phyloP scores from a whole-genome alignment of 1,140 invertebrate genomes.

The Achatina immaculata region DNA sequence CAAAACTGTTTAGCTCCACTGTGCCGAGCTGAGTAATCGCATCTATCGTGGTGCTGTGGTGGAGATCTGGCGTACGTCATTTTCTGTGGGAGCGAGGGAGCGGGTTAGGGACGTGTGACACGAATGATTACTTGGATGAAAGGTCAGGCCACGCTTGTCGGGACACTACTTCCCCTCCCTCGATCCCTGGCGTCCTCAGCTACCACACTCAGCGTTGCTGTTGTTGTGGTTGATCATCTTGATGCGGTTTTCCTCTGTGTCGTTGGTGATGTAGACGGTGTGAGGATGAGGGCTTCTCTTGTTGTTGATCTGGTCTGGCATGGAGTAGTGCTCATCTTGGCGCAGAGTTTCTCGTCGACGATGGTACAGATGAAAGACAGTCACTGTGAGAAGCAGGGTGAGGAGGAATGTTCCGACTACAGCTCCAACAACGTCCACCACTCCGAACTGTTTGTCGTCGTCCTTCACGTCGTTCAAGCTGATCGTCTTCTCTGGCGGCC shows the following conservation, averaged over 20 bases:
- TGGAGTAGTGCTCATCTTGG: constrained; percentile 43
- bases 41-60: no score
- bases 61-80: no score
- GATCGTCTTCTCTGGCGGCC: background rate
- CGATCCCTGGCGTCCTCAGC: no score
- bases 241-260: constrained; percentile 43
- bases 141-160: no score
- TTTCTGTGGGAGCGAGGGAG: no score
- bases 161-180: no score
- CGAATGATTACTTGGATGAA: no score
- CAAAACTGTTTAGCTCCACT: no score
- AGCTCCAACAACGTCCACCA: constrained; percentile 65
- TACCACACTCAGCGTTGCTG: no score
- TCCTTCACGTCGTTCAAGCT: background rate
- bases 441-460: constrained; percentile 49
- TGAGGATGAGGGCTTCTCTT: constrained; percentile 22
- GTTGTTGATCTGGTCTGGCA: constrained; percentile 40
- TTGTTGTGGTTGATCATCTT: constrained; percentile 44
- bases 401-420: constrained; percentile 68
- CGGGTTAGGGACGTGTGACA: no score
- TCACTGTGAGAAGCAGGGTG: constrained; percentile 63
- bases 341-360: constrained; percentile 41
- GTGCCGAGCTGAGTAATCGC: no score
- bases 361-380: constrained; percentile 64
- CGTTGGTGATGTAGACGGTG: constrained; percentile 43